Conservation (phyloP, 2,113 vertebrate genomes). For the Pagrus major region DNA sequence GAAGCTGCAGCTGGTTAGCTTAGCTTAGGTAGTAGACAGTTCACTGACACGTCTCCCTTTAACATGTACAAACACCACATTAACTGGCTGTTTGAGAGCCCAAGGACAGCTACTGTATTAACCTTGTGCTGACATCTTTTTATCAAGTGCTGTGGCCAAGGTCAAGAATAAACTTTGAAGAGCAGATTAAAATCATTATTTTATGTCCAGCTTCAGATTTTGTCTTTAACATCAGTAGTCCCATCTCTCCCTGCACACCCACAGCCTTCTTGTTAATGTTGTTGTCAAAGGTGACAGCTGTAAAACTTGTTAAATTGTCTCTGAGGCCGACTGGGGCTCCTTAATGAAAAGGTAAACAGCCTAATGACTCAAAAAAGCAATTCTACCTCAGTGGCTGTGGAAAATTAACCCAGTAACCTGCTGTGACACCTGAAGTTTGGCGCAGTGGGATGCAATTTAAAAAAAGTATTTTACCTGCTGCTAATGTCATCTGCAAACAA, state of each 20-base stretch:
- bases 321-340: conserved; percentile 21
- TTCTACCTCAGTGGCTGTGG: conserved; percentile 42
- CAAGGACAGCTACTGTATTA: background rate
- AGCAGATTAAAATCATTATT: background rate
- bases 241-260: background rate
- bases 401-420: conserved; percentile 60
- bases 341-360: conserved; percentile 61
- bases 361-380: conserved; percentile 55
- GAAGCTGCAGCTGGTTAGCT: background rate
- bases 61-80: background rate
- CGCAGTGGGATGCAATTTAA: conserved; percentile 13
- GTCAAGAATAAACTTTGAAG: conserved; percentile 2
- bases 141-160: background rate
- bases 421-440: conserved; percentile 31
- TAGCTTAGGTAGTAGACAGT: background rate
- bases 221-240: conserved; percentile 18
- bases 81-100: background rate
- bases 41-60: background rate
- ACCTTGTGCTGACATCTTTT: background rate
- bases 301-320: conserved; percentile 26
- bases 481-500: conserved; percentile 39
- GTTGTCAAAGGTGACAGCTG: conserved; percentile 39
- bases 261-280: conserved; percentile 18
- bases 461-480: conserved; percentile 10
- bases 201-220: background rate